Evolutionary conservation across 2,113 vertebrate genomes (phyloP), one percentile per base, ranked within the genome.

Genomic region (Hemichromis elongatus): DNA sequence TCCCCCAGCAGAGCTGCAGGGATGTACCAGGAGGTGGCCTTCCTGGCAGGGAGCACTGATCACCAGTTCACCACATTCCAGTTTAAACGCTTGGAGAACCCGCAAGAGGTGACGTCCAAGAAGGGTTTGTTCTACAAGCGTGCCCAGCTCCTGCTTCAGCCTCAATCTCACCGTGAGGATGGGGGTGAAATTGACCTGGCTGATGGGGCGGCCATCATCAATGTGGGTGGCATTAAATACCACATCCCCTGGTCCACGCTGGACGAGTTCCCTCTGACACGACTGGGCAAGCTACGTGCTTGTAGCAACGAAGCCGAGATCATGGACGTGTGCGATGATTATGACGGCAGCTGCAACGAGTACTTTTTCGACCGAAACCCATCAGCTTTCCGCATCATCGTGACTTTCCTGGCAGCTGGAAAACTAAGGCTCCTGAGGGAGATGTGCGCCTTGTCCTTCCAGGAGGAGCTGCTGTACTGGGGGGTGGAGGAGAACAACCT

Each of bases 311-410:
- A 96, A 1, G 97, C 97, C 7, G 98, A 99, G 93, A 97, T 99
- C 93, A 97, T 99, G 96, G 96, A 97, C 57, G 93, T 99, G 90
- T 99, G 98, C 4, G 98, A 99, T 28, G 98, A 99, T 94, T 99
- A 99, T 16, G 98, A 99, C 28, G 96, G 96, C 68, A 96, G 94
- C 92, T 95, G 97, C 93, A 98, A 99, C n/a, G 98, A 99, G 93
- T 99, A 97, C 90, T 99, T 99, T 96, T 99, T 99, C 56, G 98
- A 99, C 94, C 97, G 98, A 66, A 99, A 97, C 86, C 98, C 98
- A n/a, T 96, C 96, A 88, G 98, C 98, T 87, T 99, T 99, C 94
- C 97, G 98, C 82, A 98, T 97, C 4, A 98, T 99, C 18, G 97
- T 98, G 94, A 97, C 97, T 33, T 98, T 98, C 92, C 91, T 99